These are phyloP conservation scores for Cathartes aura DNA, from an alignment of 2,113 vertebrate species.

Conservation along the genomic window DNA sequence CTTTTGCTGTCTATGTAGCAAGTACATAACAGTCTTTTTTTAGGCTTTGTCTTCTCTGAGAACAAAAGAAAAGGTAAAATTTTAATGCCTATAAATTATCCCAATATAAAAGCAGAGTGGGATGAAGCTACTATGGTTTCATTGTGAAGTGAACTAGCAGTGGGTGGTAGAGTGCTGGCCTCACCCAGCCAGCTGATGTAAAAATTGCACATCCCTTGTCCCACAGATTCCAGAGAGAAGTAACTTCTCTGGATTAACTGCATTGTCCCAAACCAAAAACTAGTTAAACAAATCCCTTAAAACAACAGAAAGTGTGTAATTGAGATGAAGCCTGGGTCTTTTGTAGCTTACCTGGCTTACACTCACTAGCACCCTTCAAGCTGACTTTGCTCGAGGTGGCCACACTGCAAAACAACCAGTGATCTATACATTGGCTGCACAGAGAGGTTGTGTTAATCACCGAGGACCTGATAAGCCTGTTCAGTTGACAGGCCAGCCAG, in stretches of 20 bases:
- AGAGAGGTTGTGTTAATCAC: neutral
- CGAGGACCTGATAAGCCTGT: neutral
- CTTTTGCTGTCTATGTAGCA: neutral
- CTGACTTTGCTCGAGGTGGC: neutral
- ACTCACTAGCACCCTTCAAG: neutral
- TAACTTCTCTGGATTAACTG: neutral
- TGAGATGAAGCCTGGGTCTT: neutral
- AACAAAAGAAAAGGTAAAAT: neutral
- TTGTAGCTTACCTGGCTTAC: neutral
- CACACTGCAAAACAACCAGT: neutral
- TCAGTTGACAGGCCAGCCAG: neutral
- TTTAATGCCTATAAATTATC: neutral
- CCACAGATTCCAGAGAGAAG: neutral
- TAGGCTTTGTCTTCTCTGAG: neutral
- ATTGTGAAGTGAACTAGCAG: neutral
- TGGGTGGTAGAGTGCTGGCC: neutral
- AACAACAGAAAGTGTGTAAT: neutral
- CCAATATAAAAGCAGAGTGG: constrained; percentile 4
- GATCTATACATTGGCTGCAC: neutral
- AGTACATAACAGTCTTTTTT: neutral
- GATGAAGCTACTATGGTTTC: neutral
- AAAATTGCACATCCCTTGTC: neutral
- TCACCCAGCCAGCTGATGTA: neutral
- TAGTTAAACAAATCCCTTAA: neutral
- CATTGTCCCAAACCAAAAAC: neutral